phyloP scores from a whole-genome alignment of 2,888 invertebrate genomes.

The Lasioglossum marginatum region DNA sequence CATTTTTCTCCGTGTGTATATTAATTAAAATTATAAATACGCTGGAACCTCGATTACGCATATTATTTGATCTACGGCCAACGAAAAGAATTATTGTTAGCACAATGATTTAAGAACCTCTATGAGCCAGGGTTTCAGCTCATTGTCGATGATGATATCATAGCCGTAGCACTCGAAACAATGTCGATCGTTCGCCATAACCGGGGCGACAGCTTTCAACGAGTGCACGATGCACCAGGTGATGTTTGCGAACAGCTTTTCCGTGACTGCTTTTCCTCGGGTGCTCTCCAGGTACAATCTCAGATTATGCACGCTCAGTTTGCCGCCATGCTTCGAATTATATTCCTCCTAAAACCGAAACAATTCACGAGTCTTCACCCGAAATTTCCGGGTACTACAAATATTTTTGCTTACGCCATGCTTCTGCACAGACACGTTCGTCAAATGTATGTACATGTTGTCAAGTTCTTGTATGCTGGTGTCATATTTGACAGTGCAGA shows the following conservation, averaged over 20 bases:
- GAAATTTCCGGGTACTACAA: no score
- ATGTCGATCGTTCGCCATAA: constrained; percentile 96
- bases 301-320: constrained; percentile 96
- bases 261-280: constrained; percentile 94
- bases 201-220: constrained; percentile 95
- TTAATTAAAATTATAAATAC: no score
- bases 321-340: constrained; percentile 97
- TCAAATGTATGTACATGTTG: constrained; percentile 97
- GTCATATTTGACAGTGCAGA: constrained; percentile 98
- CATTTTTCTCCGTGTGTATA: no score
- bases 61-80: no score
- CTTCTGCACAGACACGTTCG: constrained; percentile 99
- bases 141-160: constrained; percentile 97
- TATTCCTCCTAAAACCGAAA: constrained; percentile 91
- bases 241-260: constrained; percentile 94
- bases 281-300: constrained; percentile 96
- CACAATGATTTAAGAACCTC: constrained; percentile 72
- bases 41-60: no score
- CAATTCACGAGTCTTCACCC: neutral
- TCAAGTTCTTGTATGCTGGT: constrained; percentile 94
- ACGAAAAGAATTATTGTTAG: no score
- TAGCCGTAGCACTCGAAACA: constrained; percentile 98
- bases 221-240: constrained; percentile 97
- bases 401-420: constrained; percentile 89
- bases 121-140: constrained; percentile 91